Percentiles rank a stretch among this genome's conserved stretches.
phyloP scores from a whole-genome alignment of 2,888 invertebrate genomes.

The Opisthograptis luteolata region DNA sequence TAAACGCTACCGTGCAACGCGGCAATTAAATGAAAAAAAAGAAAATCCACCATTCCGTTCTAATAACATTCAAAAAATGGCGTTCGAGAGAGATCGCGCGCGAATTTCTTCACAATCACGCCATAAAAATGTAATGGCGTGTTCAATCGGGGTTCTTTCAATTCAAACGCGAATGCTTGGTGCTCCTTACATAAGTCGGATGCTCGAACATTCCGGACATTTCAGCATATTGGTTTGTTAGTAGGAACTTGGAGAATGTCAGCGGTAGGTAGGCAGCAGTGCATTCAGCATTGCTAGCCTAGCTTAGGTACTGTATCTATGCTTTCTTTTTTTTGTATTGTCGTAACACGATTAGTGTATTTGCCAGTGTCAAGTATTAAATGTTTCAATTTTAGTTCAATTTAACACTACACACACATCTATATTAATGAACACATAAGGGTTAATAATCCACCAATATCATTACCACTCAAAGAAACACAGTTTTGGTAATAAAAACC shows the following conservation, averaged over 20 bases:
- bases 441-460: no score
- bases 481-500: no score
- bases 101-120: constrained; percentile 50
- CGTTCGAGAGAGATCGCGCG: constrained; percentile 30
- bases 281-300: no score
- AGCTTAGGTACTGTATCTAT: no score
- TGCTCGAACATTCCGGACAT: constrained; percentile 40
- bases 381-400: no score
- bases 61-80: constrained; percentile 45
- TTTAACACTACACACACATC: no score
- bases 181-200: constrained; percentile 14
- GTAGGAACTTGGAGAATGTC: constrained; percentile 50
- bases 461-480: no score
- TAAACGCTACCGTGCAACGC: constrained; percentile 20
- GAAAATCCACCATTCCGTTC: constrained; percentile 41
- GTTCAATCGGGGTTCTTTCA: constrained; percentile 59
- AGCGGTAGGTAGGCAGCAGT: constrained; percentile 2
- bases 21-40: constrained; percentile 44
- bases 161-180: constrained; percentile 44
- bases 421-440: no score
- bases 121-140: constrained; percentile 63
- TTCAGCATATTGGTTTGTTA: constrained; percentile 71
- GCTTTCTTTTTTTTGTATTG: no score
- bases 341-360: no score
- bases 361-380: no score